Base-by-base conservation (phyloP, 2,888 invertebrate genomes). In the Rhamnusium bicolor region DNA sequence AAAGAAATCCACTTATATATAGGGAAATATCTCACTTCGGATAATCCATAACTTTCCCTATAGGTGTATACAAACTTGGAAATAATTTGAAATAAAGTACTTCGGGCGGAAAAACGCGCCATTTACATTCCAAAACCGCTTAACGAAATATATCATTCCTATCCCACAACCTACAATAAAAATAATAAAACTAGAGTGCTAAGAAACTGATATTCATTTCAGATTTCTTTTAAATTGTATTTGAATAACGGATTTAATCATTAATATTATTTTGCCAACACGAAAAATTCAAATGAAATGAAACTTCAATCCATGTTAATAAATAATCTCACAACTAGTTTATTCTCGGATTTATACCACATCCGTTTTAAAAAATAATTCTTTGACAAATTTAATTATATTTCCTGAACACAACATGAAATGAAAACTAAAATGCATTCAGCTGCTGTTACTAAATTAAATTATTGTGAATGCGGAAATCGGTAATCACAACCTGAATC, bases 1-100 rank as follows among this genome's bases (percentile, higher is more conserved):
- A 29, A 65, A 14, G 29, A 65, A 65, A 65, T 65, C 65, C 65
- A 29, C 18, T 27, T 27, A 65, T 51, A 65, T 62, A 62, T 49
- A 46, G 8, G 8, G 62, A 40, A 66, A 54, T 66, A 66, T 66
- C 54, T 40, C 66, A 40, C 40, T 40, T 40, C 19, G 21, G 40
- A 40, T 40, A 65, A 65, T 49, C 63, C 51, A 65, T 65, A 65
- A 51, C 63, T 27, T 51, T 47, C 12, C 49, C 24, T n/a, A 62
- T 62, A 49, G 62, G 65, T 65, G 65, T 66, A 66, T 56, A 54
- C 27, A 54, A 65, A 66, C 54, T 66, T 54, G 32, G n/a, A 46
- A 66, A 61, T 40, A 32, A 46, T 32, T 46, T 61, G 49, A 61
- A 40, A 66, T 66, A 49, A 65, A 66, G 40, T 54, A 46, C 40